Evolutionary conservation across 2,113 vertebrate species (phyloP).

Genomic region (Percina caprodes): DNA sequence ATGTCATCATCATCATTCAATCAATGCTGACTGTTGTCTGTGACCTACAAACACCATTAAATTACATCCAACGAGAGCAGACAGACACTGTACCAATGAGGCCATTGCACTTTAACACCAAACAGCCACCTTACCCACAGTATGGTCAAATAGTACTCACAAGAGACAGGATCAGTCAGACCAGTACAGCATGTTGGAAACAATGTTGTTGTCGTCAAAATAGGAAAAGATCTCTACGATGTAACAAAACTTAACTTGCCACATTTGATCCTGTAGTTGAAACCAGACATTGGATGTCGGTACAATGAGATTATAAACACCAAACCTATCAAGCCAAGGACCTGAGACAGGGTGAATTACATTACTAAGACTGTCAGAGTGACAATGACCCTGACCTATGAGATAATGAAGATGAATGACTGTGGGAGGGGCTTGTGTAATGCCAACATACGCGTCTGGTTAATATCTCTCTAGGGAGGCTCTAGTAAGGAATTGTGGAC

Average conservation of each 20-base stretch:
- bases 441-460: conserved; percentile 1
- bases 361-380: conserved; percentile 42
- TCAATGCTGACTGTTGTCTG: conserved; percentile 56
- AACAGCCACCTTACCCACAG: not conserved
- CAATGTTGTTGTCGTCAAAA: not conserved
- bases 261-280: not conserved
- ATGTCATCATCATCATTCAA: conserved; percentile 53
- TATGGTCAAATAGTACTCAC: not conserved
- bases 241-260: not conserved
- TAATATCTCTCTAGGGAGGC: conserved; percentile 56
- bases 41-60: conserved; percentile 72
- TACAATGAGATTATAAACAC: conserved; percentile 35
- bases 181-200: not conserved
- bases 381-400: conserved; percentile 62
- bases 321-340: conserved; percentile 37
- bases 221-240: not conserved
- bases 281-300: conserved; percentile 30
- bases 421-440: conserved; percentile 40
- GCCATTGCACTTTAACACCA: not conserved
- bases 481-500: conserved; percentile 24
- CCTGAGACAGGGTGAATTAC: conserved; percentile 48
- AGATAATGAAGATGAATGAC: conserved; percentile 63
- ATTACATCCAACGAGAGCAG: conserved; percentile 41
- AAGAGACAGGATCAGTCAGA: not conserved
- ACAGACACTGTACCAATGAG: conserved; percentile 13